Conservation (phyloP, 2,888 invertebrate species). For the Drosophila pseudotakahashii region DNA sequence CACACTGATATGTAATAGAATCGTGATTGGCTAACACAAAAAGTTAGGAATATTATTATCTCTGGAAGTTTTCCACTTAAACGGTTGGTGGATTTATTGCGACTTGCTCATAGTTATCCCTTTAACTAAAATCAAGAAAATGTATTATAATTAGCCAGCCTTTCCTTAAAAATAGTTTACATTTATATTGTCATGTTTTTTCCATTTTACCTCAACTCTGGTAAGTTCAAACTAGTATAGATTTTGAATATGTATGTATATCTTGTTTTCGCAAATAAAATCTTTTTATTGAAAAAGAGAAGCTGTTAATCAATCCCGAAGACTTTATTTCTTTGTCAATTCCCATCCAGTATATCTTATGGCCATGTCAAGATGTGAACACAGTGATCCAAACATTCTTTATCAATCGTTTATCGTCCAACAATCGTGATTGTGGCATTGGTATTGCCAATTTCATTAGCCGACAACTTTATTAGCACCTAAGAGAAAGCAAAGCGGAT, state of each 20-base stretch:
- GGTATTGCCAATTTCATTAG: slow-evolving; percentile 61
- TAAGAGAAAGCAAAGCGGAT: slow-evolving; percentile 9
- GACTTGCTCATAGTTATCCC: neutral
- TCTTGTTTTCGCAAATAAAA: too few species aligned
- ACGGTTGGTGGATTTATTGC: neutral
- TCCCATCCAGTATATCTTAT: neutral
- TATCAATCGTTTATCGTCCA: slow-evolving; percentile 28
- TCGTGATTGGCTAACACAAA: neutral
- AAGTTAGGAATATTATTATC: neutral
- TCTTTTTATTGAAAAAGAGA: neutral
- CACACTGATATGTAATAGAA: neutral
- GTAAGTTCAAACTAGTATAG: too few species aligned
- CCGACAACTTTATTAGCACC: slow-evolving; percentile 59
- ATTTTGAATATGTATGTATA: too few species aligned
- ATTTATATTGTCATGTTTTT: too few species aligned
- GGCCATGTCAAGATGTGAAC: neutral
- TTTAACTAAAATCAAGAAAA: too few species aligned
- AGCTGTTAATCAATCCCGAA: neutral
- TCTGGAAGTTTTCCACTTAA: neutral
- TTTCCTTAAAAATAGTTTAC: too few species aligned
- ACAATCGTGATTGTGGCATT: slow-evolving; percentile 34
- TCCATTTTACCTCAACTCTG: too few species aligned
- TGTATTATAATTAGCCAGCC: too few species aligned
- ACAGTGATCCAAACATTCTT: slow-evolving; percentile 9
- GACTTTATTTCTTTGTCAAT: neutral